phyloP scores from a whole-genome alignment of 2,113 vertebrate species.

The Cercocebus atys region DNA sequence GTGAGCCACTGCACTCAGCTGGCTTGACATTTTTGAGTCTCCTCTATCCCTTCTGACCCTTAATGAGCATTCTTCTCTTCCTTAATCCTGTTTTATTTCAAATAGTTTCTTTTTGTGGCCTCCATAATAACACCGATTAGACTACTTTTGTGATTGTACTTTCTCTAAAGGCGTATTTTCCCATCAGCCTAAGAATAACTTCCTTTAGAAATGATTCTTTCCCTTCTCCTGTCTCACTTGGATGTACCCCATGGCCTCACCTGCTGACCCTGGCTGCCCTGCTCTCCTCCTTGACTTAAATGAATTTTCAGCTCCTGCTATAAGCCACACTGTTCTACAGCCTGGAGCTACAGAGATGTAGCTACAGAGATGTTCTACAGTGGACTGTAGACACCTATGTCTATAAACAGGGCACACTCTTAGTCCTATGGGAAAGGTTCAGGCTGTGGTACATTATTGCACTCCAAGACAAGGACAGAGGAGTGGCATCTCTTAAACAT shows the following conservation, averaged over 20 bases:
- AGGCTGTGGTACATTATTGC: background rate
- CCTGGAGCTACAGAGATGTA: background rate
- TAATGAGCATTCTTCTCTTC: background rate
- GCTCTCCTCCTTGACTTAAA: background rate
- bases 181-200: background rate
- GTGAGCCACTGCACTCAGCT: too few relatives aligned
- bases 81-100: background rate
- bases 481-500: background rate
- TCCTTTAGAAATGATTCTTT: background rate
- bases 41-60: background rate
- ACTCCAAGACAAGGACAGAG: too few relatives aligned
- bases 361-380: too few relatives aligned
- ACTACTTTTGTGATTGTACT: background rate
- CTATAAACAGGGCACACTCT: background rate
- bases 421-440: background rate
- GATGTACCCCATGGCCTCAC: background rate
- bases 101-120: background rate
- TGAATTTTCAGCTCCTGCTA: background rate
- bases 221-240: background rate
- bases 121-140: background rate
- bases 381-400: background rate
- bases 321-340: too few relatives aligned
- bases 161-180: background rate
- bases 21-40: background rate
- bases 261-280: background rate